Conservation (phyloP, 2,797 vertebrate genomes). For the Telmatherina bonti region DNA sequence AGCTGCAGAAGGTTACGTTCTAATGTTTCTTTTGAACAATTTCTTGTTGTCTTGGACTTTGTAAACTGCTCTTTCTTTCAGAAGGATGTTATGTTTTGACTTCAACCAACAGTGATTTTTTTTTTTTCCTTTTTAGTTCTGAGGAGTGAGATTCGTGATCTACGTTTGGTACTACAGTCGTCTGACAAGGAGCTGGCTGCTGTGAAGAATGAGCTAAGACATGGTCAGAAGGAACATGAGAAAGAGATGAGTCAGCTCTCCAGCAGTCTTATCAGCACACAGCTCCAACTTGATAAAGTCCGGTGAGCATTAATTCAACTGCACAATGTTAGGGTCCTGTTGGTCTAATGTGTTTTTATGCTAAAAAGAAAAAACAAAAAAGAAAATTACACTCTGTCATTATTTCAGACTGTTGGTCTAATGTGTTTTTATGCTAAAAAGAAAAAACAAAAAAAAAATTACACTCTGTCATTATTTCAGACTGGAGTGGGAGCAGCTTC, state of each 20-base stretch:
- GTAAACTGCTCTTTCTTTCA: background rate
- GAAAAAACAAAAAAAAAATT: too few species aligned
- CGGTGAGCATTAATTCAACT: conserved; percentile 78
- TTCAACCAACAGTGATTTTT: background rate
- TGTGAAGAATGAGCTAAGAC: conserved; percentile 82
- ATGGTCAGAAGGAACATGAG: conserved; percentile 83
- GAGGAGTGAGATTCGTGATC: conserved; percentile 89
- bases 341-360: background rate
- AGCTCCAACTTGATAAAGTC: conserved; percentile 91
- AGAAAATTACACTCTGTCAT: too few species aligned
- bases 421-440: background rate
- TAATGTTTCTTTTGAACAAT: background rate
- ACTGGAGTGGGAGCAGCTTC: conserved; percentile 90
- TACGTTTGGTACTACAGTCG: conserved; percentile 92
- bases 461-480: too few species aligned
- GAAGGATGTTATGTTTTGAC: background rate
- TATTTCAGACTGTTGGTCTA: background rate
- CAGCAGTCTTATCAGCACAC: conserved; percentile 86
- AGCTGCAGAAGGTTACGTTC: conserved; percentile 70
- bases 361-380: background rate
- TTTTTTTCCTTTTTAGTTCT: conserved; percentile 81
- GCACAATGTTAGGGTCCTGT: background rate
- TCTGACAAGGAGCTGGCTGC: conserved; percentile 91
- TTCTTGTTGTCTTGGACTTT: background rate
- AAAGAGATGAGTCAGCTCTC: conserved; percentile 87